Evolutionary conservation across 2,113 vertebrate genomes (phyloP), one percentile per base, ranked within the genome.

Genomic region (Rhinichthys klamathensis): DNA sequence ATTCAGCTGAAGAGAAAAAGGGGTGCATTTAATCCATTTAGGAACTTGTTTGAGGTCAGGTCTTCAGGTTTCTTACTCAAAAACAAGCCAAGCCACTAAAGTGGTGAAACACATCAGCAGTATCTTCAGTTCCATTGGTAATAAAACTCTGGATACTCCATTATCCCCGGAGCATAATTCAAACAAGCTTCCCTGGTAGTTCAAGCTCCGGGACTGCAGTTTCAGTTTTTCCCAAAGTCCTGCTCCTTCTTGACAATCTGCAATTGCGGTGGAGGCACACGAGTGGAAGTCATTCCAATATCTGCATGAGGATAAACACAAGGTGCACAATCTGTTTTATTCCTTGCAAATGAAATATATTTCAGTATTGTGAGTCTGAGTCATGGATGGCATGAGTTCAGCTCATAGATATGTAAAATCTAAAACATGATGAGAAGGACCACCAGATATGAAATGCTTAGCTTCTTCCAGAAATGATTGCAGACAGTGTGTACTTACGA

Each of bases 161-260:
- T 92, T 95, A 92, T 94, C 92, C 87, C 94, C 92, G 80, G 95
- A 93, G 91, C 96, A 96, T 91, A 97, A 96, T 94, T 96, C 94
- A 89, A 97, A 96, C 92, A 97, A 94, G 92, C 96, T 96, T 94
- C 96, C 96, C 92, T 95, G 93, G 91, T 96, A 96, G 92, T 96
- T 95, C 94, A 96, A 95, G 91, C 95, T 96, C 95, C 94, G 95
- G 90, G 96, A 96, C 87, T 96, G 94, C 92, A 94, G 93, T 93
- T 96, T 96, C 91, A 97, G 90, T 93, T 96, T 96, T 91, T 96
- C 96, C 96, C 96, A 97, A 89, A 96, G 92, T 87, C 96, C 96
- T 91, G 96, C 95, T 92, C 95, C 96, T 93, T 96, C 96, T 90
- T 96, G 96, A 92, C 96, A 97, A 93, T 96, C 96, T 88, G 95